A percentile compares a stretch with the other conserved stretches of the same genome.
Evolutionary conservation across 2,797 vertebrate species (phyloP).

Genomic region (Dendrocincla fuliginosa): DNA sequence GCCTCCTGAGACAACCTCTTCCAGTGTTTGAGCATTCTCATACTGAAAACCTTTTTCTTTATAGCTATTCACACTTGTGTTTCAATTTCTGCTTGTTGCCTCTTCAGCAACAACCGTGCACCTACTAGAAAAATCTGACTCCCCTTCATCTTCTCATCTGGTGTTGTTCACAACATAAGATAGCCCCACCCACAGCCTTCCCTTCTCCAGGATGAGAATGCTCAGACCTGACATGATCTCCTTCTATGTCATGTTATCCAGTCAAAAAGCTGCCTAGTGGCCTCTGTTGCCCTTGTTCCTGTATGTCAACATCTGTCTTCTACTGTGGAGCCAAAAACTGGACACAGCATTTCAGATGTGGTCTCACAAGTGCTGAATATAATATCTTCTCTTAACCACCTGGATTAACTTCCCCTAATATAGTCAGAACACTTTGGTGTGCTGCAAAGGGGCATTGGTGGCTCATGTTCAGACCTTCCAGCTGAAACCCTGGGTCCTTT

Average conservation of each 20-base stretch:
- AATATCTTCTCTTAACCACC: background rate
- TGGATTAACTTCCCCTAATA: background rate
- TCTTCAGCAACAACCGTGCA: rapidly evolving
- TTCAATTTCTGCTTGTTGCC: background rate
- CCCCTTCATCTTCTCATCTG: background rate
- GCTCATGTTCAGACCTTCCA: background rate
- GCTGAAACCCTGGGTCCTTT: background rate
- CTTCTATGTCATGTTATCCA: background rate
- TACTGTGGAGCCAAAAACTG: background rate
- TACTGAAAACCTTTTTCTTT: background rate
- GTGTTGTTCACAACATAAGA: background rate
- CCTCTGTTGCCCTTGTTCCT: background rate
- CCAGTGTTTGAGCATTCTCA: background rate
- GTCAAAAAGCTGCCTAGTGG: background rate
- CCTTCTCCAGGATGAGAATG: background rate
- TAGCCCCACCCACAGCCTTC: background rate
- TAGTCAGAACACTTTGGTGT: background rate
- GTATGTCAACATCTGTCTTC: background rate
- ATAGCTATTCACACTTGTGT: background rate
- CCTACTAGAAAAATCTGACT: background rate
- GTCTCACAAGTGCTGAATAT: background rate
- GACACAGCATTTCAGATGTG: background rate
- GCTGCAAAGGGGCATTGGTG: background rate
- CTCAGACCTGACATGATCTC: background rate
- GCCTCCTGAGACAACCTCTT: background rate